Base-by-base conservation (phyloP, 2,797 vertebrate genomes). In the Lithobates pipiens region DNA sequence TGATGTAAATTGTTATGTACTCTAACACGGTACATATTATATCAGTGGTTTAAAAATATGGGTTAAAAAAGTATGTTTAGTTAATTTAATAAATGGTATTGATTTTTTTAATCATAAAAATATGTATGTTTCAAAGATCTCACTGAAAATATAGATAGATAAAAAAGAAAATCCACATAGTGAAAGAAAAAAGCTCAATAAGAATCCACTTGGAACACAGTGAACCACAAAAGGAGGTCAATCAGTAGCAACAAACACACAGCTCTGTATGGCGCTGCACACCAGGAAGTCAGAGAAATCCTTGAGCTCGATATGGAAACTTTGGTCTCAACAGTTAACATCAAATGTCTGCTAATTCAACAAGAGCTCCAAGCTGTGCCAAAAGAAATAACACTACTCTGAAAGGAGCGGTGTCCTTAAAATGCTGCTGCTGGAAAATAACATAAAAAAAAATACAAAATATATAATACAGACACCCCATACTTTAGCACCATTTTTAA, bases 221-320 rank as follows among this genome's bases (percentile, higher is more conserved):
- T 18, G n/a, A 71, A 23, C 23, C 69, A 81, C 68, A 73, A 81
- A 81, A 81, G 50, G 15, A 81, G 68, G 79, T 81, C 79, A 81
- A 81, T 73, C 18, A 70, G 69, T 42, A 34, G 68, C 61, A 72
- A 72, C 44, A 39, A 81, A 39, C 79, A 63, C 16, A 42, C 11
- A 81, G 50, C 50, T 73, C 57, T 34, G 9, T 81, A 72, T 39
- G 50, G 69, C 10, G 79, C 46, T 61, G 44, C 68, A 36, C 69
- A 61, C 25, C 68, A 29, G 79, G 79, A 73, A 54, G 79, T 42
- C 69, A 18, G 67, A 63, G n/a, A 61, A 73, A 39, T 50, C 69
- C 69, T 72, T 39, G 79, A 73, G 50, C 79, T 42, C 8, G 36
- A 32, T 67, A 57, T 34, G 65, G 70, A 50, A 11, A 42, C 32